These are phyloP conservation scores for Podarcis lilfordi DNA, from an alignment of 2,797 vertebrate species.

Conservation along the genomic window DNA sequence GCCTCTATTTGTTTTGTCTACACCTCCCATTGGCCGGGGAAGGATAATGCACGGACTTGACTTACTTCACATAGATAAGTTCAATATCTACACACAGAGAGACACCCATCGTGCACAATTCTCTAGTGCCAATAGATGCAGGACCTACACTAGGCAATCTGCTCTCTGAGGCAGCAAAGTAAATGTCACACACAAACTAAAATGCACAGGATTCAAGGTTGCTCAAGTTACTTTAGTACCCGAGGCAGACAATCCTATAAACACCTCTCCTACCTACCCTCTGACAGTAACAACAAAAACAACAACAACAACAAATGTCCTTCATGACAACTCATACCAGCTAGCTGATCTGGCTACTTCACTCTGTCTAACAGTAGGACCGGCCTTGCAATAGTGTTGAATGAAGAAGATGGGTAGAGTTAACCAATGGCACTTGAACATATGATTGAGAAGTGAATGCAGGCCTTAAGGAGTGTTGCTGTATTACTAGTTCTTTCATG, in stretches of 20 bases:
- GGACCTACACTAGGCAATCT: too few species aligned
- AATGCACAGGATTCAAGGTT: background rate
- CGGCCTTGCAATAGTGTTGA: background rate
- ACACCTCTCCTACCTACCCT: background rate
- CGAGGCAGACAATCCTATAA: background rate
- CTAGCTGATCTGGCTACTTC: background rate
- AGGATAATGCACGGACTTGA: too few species aligned
- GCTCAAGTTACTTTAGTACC: background rate
- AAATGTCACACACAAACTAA: too few species aligned
- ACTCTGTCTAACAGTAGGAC: background rate
- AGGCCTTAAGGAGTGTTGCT: background rate
- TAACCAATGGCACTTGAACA: background rate
- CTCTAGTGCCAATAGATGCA: background rate
- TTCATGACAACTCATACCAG: background rate
- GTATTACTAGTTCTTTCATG: background rate
- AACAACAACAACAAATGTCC: background rate
- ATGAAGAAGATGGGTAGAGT: background rate
- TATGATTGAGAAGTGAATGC: background rate
- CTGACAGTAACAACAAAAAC: background rate
- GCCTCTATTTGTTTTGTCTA: background rate
- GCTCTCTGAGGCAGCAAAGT: too few species aligned
- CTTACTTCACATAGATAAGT: too few species aligned
- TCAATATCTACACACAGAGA: too few species aligned
- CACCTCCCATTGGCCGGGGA: too few species aligned
- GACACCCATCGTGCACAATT: background rate